Evolutionary conservation across 2,888 invertebrate genomes (phyloP).

Genomic region (Schrankia costaestrigalis): DNA sequence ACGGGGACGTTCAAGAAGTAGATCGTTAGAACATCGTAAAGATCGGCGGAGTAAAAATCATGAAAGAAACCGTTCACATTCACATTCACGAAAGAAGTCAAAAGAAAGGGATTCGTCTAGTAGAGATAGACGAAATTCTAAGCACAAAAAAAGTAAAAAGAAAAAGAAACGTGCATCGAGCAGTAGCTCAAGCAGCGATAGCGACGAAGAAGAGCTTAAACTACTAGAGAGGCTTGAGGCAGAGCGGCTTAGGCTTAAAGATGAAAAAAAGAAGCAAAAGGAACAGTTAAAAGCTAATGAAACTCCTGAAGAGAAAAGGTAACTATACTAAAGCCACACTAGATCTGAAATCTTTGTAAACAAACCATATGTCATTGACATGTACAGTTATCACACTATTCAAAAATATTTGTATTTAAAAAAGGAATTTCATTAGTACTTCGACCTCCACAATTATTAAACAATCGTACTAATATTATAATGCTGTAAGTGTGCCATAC

Average conservation of each 20-base stretch:
- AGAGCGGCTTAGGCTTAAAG: conserved; percentile 83
- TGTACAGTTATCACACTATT: background rate
- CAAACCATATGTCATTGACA: background rate
- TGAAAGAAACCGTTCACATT: conserved; percentile 35
- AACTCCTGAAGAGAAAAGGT: conserved; percentile 96
- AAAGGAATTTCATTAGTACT: too few species aligned
- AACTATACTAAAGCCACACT: background rate
- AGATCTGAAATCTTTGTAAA: background rate
- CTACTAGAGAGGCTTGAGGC: conserved; percentile 87
- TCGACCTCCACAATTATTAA: too few species aligned
- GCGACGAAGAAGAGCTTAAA: conserved; percentile 80
- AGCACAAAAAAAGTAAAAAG: conserved; percentile 57
- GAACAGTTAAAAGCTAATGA: conserved; percentile 92
- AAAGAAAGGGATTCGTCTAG: conserved; percentile 45
- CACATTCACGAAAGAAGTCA: conserved; percentile 8
- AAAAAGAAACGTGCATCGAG: conserved; percentile 42
- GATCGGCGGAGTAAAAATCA: conserved; percentile 34
- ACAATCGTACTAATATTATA: too few species aligned
- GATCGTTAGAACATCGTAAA: conserved; percentile 39
- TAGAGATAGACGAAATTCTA: conserved; percentile 42
- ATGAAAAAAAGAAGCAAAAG: conserved; percentile 85
- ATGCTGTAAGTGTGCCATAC: too few species aligned
- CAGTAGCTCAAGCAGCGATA: conserved; percentile 63
- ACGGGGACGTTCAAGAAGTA: conserved; percentile 41
- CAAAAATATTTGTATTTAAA: background rate